phyloP scores from a whole-genome alignment of 1,140 invertebrate genomes.

The Bombus breviceps region DNA sequence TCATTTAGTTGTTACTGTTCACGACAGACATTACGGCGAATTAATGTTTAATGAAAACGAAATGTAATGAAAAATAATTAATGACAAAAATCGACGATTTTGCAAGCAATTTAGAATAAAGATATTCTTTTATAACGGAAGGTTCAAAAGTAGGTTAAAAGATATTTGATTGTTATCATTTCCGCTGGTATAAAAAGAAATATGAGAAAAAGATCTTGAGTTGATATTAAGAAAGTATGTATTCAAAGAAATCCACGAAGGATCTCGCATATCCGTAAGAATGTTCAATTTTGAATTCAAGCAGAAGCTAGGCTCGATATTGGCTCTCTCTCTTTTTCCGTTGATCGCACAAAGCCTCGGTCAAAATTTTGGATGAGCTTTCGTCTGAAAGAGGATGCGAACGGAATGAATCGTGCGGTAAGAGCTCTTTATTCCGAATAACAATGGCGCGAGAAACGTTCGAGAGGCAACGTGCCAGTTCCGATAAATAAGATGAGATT shows the following conservation, averaged over 20 bases:
- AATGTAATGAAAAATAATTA: background rate
- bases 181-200: no score
- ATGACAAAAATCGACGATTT: background rate
- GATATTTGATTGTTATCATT: no score
- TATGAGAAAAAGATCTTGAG: background rate
- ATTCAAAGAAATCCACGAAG: background rate
- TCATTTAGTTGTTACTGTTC: background rate
- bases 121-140: background rate
- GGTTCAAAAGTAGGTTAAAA: no score
- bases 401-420: constrained; percentile 53
- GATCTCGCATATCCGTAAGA: no score
- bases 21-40: background rate
- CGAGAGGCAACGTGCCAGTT: constrained; percentile 44
- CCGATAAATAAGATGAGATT: constrained; percentile 64
- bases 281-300: background rate
- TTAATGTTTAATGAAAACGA: background rate
- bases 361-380: constrained; percentile 32
- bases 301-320: background rate
- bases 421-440: constrained; percentile 57
- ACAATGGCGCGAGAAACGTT: constrained; percentile 56
- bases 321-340: background rate
- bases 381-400: constrained; percentile 38
- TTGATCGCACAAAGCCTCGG: background rate
- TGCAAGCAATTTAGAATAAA: background rate
- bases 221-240: background rate